Percentiles rank a stretch among this genome's conserved stretches.
phyloP scores from a whole-genome alignment of 2,888 invertebrate species.

The Rhaphigaster nebulosa region DNA sequence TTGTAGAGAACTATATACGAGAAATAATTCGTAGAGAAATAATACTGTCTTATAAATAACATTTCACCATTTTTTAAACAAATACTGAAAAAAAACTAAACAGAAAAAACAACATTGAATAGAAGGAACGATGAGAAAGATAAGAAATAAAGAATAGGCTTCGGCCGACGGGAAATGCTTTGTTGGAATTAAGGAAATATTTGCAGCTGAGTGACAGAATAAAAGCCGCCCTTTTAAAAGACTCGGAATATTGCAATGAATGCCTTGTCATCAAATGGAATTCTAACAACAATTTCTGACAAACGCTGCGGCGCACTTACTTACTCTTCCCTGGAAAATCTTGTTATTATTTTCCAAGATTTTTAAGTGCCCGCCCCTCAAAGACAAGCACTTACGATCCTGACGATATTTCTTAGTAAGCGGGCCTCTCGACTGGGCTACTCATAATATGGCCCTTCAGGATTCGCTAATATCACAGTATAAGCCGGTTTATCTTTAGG shows the following conservation, averaged over 20 bases:
- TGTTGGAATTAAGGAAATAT: neutral
- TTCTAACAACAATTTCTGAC: neutral
- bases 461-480: too few species aligned
- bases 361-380: too few species aligned
- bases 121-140: neutral
- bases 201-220: neutral
- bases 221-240: neutral
- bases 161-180: neutral
- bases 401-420: too few species aligned
- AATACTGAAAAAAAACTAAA: neutral
- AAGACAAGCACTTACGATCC: too few species aligned
- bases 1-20: too few species aligned
- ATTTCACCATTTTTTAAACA: too few species aligned
- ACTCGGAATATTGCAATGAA: neutral
- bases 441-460: too few species aligned
- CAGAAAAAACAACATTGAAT: neutral
- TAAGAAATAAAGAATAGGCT: neutral
- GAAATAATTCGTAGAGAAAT: too few species aligned
- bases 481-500: too few species aligned
- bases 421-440: too few species aligned
- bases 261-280: neutral
- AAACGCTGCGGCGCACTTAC: neutral
- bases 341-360: too few species aligned
- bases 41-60: too few species aligned
- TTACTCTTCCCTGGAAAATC: neutral